Evolutionary conservation across 2,113 vertebrate species (phyloP), one percentile per base, ranked within the genome.

Genomic region (Brachypodius melanocephalos): DNA sequence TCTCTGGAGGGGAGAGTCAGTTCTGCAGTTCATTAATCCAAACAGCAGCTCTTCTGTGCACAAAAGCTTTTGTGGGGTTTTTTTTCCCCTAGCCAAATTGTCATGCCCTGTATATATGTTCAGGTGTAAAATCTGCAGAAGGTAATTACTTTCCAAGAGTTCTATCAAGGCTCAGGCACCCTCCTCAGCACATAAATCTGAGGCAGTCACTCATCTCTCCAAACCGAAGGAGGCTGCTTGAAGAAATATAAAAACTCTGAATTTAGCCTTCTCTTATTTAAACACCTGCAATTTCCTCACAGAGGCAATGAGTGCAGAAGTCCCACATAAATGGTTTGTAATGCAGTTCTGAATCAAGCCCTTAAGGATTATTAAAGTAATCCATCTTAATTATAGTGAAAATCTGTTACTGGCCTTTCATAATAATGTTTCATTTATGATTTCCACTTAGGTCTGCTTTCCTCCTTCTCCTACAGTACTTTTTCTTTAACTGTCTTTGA

Each of bases 371-470:
- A 97, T 97, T 97, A 96, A 97, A 94, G 68, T 76, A 90, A 97
- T 96, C 93, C 80, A 79, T 97, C 96, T 97, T 96, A 97, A 97
- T 98, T 98, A 96, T 21, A 59, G 68, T 85, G 88, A 96, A 96
- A 97, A 95, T 59, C 77, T 80, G 88, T 94, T 96, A 85, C 34
- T 80, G 29, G 48, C 62, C 82, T 96, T 94, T 96, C 90, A 91
- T 96, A 96, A 92, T 94, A 96, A 96, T 87, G 46, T 22, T 89
- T 93, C 54, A 74, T 96, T 95, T 96, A 93, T 77, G 81, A 81
- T 95, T 95, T 95, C 74, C 85, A 73, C 61, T 88, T 85, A 76
- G 61, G 25, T 45, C 54, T 87, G 43, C 49, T 89, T 93, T 20
- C 62, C 38, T 93, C 9, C 17, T 15, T 66, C 46, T 42, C 40